A percentile compares a stretch with the other conserved stretches of the same genome.
These are phyloP conservation scores for Coenobita brevimanus DNA, from an alignment of 1,140 invertebrate species.

Conservation along the genomic window DNA sequence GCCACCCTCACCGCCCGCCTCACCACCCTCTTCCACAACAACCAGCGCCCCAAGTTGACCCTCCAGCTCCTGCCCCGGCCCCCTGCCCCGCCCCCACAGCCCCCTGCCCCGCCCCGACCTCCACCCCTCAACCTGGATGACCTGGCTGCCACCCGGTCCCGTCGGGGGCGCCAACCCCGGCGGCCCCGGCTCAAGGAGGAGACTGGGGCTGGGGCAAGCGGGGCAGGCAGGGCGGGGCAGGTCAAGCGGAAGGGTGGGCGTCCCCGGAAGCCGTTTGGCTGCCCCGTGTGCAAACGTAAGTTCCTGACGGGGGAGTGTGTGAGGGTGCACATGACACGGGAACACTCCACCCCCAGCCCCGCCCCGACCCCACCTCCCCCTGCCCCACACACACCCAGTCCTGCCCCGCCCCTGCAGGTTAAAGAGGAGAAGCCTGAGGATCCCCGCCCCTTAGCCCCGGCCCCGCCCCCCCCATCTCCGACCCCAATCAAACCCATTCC, in stretches of 20 bases:
- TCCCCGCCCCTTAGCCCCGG: neutral
- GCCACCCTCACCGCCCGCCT: no score
- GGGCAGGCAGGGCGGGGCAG: no score
- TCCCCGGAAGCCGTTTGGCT: slow-evolving; percentile 45
- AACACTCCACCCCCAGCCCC: slow-evolving; percentile 19
- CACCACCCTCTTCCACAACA: no score
- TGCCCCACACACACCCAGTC: neutral
- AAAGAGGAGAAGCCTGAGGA: slow-evolving; percentile 6
- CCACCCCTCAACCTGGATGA: no score
- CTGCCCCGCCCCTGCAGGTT: neutral
- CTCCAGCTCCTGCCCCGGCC: no score
- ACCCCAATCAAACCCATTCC: neutral
- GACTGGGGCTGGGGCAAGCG: no score
- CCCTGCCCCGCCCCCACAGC: no score
- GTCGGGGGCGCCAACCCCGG: no score
- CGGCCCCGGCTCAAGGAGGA: no score
- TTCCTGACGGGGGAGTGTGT: slow-evolving; percentile 38
- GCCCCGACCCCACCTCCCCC: neutral
- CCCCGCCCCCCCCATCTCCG: neutral
- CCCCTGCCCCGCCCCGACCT: no score
- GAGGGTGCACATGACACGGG: slow-evolving; percentile 31
- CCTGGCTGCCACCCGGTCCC: no score
- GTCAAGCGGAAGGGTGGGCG: slow-evolving; percentile 48
- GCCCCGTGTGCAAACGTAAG: slow-evolving; percentile 54
- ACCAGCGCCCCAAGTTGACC: no score